These are phyloP conservation scores for Apocheima hispidaria DNA, from an alignment of 2,888 invertebrate genomes.

Conservation along the genomic window DNA sequence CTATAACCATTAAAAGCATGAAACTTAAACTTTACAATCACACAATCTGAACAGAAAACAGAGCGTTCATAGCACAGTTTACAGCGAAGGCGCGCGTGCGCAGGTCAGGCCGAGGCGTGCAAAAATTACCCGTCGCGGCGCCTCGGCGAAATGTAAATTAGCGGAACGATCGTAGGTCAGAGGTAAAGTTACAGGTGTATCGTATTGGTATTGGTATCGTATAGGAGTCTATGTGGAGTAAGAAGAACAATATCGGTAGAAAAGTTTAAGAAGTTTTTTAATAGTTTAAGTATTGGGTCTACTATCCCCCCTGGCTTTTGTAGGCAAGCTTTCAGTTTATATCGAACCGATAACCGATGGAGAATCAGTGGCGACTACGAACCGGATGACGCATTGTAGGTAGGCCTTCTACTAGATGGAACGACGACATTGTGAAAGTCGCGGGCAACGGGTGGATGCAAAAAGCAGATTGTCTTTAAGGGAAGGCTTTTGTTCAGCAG, in stretches of 20 bases:
- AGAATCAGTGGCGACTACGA: too few relatives aligned
- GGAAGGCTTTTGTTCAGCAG: too few relatives aligned
- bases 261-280: background rate
- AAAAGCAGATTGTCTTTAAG: too few relatives aligned
- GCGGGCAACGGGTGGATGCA: too few relatives aligned
- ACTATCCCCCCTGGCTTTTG: too few relatives aligned
- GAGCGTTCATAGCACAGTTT: slow-evolving; percentile 41
- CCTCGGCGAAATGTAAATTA: slow-evolving; percentile 67
- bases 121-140: slow-evolving; percentile 65
- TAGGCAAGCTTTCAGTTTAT: too few relatives aligned
- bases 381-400: too few relatives aligned
- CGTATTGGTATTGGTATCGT: slow-evolving; percentile 25
- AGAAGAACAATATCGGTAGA: slow-evolving; percentile 17
- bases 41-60: slow-evolving; percentile 45
- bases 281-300: background rate
- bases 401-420: too few relatives aligned
- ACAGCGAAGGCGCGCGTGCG: slow-evolving; percentile 53
- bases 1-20: slow-evolving; percentile 19
- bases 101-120: slow-evolving; percentile 52
- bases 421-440: too few relatives aligned
- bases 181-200: slow-evolving; percentile 51
- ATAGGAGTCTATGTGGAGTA: slow-evolving; percentile 4
- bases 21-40: slow-evolving; percentile 36
- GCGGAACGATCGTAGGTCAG: slow-evolving; percentile 58
- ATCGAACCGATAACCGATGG: too few relatives aligned